Evolutionary conservation across 2,113 vertebrate genomes (phyloP).

Genomic region (Gymnorhina tibicen): DNA sequence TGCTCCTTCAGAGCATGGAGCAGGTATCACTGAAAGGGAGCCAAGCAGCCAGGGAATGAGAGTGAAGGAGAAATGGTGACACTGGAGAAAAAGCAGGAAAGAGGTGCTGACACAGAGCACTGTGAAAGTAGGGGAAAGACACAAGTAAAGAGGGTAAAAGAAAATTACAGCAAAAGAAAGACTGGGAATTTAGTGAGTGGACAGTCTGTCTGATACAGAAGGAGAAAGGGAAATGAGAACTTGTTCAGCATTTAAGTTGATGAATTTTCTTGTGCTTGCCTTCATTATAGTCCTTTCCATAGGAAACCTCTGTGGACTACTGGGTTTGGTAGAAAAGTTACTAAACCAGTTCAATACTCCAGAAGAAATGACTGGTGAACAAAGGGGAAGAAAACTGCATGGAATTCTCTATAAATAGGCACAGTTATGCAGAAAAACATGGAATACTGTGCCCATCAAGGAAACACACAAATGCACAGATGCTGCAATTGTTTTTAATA

Average conservation of each 20-base stretch:
- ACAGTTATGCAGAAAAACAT: not conserved
- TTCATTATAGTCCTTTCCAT: not conserved
- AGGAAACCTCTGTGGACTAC: not conserved
- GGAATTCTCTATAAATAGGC: not conserved
- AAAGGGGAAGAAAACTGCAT: not conserved
- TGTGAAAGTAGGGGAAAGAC: not conserved
- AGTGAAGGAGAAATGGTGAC: not conserved
- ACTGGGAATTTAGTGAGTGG: not conserved
- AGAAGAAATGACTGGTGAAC: not conserved
- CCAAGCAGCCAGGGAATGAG: not conserved
- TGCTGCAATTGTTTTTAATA: not conserved
- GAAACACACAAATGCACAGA: not conserved
- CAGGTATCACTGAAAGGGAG: not conserved
- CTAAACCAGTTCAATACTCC: not conserved
- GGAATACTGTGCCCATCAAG: not conserved
- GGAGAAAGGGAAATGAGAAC: not conserved
- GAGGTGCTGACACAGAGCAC: not conserved
- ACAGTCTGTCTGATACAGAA: not conserved
- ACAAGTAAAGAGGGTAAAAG: not conserved
- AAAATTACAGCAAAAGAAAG: not conserved
- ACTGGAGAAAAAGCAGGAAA: not conserved
- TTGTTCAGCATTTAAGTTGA: not conserved
- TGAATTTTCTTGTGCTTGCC: fast-evolving
- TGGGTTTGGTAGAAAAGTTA: not conserved
- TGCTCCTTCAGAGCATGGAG: not conserved